Evolutionary conservation across 2,113 vertebrate genomes (phyloP).

Genomic region (Psophia crepitans): DNA sequence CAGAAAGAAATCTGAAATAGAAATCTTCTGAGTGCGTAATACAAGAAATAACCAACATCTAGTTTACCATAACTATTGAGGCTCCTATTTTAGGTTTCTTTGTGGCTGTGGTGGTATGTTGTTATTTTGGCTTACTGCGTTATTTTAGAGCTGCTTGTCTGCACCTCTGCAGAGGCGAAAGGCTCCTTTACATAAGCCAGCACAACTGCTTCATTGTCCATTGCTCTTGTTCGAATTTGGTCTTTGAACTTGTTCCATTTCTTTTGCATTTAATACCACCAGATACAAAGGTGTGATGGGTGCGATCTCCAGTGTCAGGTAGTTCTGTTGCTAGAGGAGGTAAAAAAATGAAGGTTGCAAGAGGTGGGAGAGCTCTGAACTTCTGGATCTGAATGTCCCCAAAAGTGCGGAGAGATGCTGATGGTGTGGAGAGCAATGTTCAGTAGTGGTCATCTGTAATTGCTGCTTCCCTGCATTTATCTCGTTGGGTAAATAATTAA

Average conservation of each 20-base stretch:
- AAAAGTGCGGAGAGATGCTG: neutral
- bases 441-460: neutral
- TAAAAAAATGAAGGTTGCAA: neutral
- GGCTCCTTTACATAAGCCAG: neutral
- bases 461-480: neutral
- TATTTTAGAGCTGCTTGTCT: neutral
- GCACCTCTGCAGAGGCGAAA: neutral
- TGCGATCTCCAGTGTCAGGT: neutral
- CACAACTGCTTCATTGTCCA: neutral
- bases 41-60: slow-evolving; percentile 10
- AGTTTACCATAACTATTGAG: neutral
- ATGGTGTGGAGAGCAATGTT: neutral
- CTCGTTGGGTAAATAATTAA: neutral
- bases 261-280: neutral
- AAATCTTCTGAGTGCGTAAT: slow-evolving; percentile 44
- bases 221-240: neutral
- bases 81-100: neutral
- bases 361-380: neutral
- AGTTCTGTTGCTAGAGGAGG: neutral
- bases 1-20: slow-evolving; percentile 43
- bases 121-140: neutral
- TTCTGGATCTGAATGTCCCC: too few species aligned
- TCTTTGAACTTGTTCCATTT: neutral
- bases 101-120: neutral
- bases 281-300: neutral